A percentile compares a stretch with the other conserved stretches of the same genome.
phyloP scores from a whole-genome alignment of 2,113 vertebrate genomes.

The Eupsittula cactorum region DNA sequence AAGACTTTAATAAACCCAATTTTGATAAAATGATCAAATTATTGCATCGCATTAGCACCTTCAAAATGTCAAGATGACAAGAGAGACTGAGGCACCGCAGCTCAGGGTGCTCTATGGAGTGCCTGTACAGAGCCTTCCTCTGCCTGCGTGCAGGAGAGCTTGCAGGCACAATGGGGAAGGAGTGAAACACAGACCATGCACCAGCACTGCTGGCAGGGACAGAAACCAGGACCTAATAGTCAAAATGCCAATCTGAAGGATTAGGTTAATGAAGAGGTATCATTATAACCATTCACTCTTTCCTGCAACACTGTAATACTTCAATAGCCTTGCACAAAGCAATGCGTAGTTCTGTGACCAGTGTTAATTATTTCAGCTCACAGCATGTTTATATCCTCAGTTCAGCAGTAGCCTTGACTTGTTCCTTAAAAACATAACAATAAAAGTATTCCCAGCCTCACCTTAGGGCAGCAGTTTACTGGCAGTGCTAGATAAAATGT shows the following conservation, averaged over 20 bases:
- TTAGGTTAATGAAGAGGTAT: not conserved
- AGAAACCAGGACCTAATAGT: not conserved
- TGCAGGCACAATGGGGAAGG: not conserved
- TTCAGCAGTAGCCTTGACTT: not conserved
- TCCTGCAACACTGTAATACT: not conserved
- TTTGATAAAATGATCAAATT: not conserved
- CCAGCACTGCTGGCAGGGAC: not conserved
- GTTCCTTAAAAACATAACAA: not conserved
- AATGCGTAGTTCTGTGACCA: not conserved
- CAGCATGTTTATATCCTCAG: not conserved
- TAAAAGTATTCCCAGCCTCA: not conserved
- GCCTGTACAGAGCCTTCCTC: not conserved
- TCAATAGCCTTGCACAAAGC: not conserved
- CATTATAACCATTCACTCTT: not conserved
- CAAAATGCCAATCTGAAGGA: not conserved
- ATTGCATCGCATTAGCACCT: not conserved
- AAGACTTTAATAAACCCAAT: not conserved
- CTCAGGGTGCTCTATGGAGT: not conserved
- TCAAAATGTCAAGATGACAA: not conserved
- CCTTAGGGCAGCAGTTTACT: slow-evolving; percentile 16
- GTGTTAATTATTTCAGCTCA: not conserved
- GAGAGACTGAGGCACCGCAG: not conserved
- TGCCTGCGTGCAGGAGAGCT: not conserved
- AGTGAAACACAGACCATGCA: not conserved
- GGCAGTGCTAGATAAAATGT: not conserved